Percentiles rank a stretch among this genome's conserved stretches.
Evolutionary conservation across 2,113 vertebrate genomes (phyloP).

Genomic region (Oncorhynchus keta): DNA sequence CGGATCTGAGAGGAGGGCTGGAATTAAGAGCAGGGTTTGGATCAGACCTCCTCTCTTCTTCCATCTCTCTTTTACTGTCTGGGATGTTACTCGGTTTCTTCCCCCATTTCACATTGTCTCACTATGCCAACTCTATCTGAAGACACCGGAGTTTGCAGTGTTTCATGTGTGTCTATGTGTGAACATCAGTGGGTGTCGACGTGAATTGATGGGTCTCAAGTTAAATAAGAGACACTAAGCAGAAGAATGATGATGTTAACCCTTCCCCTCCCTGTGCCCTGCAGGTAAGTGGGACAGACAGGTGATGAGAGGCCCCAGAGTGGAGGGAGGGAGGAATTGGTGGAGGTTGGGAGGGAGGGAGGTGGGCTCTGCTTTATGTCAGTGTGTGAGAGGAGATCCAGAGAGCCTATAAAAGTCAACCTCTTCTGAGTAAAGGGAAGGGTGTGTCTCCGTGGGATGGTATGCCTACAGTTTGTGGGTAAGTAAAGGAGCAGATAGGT

Average conservation of each 20-base stretch:
- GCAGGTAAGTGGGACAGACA: background rate
- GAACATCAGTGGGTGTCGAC: background rate
- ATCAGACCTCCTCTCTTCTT: conserved; percentile 6
- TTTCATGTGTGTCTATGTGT: background rate
- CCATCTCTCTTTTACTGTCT: background rate
- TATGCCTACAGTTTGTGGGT: no score
- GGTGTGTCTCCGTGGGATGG: no score
- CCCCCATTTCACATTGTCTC: background rate
- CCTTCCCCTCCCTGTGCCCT: conserved; percentile 1
- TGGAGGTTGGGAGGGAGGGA: background rate
- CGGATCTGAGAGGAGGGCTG: conserved; percentile 40
- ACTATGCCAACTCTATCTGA: no score
- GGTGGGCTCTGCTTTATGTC: background rate
- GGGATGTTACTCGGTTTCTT: background rate
- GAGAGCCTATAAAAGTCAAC: no score
- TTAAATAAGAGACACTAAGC: background rate
- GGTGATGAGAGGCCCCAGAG: background rate
- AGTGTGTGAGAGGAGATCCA: no score
- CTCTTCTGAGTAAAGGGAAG: no score
- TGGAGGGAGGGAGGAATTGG: background rate
- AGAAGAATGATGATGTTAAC: background rate
- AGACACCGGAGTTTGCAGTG: no score
- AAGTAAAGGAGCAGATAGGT: background rate
- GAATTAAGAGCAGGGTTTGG: conserved; percentile 20
- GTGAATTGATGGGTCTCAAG: background rate